Evolutionary conservation across 2,888 invertebrate species (phyloP), one percentile per base, ranked within the genome.

Genomic region (Dexiosoma caninum): DNA sequence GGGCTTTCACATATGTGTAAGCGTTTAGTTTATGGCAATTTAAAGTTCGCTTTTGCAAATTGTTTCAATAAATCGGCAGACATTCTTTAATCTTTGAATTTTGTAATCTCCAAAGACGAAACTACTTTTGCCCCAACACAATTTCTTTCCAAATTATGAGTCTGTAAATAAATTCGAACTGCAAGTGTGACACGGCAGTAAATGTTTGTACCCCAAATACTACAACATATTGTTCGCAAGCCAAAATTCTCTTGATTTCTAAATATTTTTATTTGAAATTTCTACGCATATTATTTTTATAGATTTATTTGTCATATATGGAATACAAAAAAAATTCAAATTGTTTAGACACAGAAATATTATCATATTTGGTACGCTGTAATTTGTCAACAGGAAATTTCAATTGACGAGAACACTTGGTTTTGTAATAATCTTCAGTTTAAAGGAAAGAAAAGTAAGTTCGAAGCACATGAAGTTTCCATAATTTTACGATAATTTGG

Each of bases 261-360:
- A 21, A 77, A 69, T 72, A 51, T 64, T 69, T 75, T 62, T 57
- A 66, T 66, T 66, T 66, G 30, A 37, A 46, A 46, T 37, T 74
- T 74, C 37, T 49, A 57, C 19, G 30, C 27, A 57, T 46, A 74
- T 57, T 40, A 57, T 23, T 59, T 42, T 8, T 30, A 35, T 46
- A 14, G 23, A 9, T 32, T 42, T 37, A 9, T 44, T 55, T 69
- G n/a, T n/a, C n/a, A n/a, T n/a, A 32, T 30, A 7, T 12, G 35
- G 12, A 6, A 12, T n/a, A 49, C 32, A 14, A 40, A 14, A 30
- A 57, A 66, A 32, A 49, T 21, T n/a, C 10, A 49, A 66, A 40
- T 16, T 49, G 40, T 66, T 44, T 72, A 62, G 42, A 14, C 21
- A 14, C 21, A 32, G 8, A 62, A 32, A 51, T 32, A 42, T 59